Conservation (phyloP, 2,888 invertebrate species). For the Timandra comae region DNA sequence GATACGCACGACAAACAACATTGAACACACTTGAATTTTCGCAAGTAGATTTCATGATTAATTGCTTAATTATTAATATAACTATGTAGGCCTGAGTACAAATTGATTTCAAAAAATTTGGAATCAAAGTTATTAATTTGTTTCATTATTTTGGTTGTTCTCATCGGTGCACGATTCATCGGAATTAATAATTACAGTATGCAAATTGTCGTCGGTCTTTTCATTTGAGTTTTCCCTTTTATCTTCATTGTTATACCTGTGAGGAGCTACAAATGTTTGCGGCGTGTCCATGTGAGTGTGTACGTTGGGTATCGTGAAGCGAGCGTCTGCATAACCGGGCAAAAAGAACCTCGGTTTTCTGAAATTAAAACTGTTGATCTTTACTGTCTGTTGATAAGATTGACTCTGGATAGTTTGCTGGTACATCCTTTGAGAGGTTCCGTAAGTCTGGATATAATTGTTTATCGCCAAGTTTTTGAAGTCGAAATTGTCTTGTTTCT, state of each 20-base stretch:
- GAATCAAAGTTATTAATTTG: too few relatives aligned
- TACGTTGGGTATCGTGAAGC: too few relatives aligned
- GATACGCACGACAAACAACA: too few relatives aligned
- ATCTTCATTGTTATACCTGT: conserved; percentile 17
- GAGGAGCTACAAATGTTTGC: conserved; percentile 15
- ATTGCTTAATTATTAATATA: too few relatives aligned
- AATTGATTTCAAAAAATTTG: too few relatives aligned
- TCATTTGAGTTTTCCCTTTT: conserved; percentile 23
- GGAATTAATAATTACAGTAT: conserved; percentile 14
- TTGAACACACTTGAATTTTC: too few relatives aligned
- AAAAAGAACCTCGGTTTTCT: conserved; percentile 39
- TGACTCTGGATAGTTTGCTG: conserved; percentile 25
- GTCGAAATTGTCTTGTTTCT: conserved; percentile 41
- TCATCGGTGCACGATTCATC: conserved; percentile 14
- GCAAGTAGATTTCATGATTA: too few relatives aligned
- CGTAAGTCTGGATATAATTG: conserved; percentile 33
- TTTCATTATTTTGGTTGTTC: conserved; percentile 17
- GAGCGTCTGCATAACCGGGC: too few relatives aligned
- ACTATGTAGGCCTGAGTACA: too few relatives aligned
- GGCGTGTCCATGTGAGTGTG: too few relatives aligned
- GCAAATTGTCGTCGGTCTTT: conserved; percentile 17
- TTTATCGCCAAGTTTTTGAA: conserved; percentile 49
- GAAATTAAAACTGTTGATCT: conserved; percentile 32
- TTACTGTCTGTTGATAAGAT: conserved; percentile 24
- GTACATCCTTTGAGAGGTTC: conserved; percentile 27